phyloP scores from a whole-genome alignment of 2,113 vertebrate species.

The Anarhynchus alexandrinus region DNA sequence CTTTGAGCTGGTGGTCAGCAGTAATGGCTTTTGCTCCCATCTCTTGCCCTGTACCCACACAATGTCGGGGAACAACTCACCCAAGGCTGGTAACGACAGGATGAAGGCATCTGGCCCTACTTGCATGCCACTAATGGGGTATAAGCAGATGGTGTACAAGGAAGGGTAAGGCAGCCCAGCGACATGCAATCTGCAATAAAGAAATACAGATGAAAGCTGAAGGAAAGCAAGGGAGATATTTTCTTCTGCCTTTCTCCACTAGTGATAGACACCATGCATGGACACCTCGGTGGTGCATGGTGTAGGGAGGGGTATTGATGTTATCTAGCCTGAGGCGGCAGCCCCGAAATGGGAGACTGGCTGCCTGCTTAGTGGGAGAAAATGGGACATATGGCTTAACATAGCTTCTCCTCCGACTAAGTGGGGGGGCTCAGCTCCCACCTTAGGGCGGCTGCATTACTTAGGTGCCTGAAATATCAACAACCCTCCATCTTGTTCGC shows the following conservation, averaged over 20 bases:
- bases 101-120: neutral
- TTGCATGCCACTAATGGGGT: neutral
- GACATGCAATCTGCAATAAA: neutral
- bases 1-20: neutral
- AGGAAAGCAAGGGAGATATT: neutral
- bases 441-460: neutral
- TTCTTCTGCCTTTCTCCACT: neutral
- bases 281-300: fast-evolving
- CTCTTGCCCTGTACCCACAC: neutral
- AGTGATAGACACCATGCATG: fast-evolving
- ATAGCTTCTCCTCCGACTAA: fast-evolving
- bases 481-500: neutral
- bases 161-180: neutral
- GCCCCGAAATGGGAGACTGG: neutral
- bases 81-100: fast-evolving
- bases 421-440: neutral
- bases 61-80: neutral
- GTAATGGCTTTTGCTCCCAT: neutral
- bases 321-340: neutral
- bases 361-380: neutral
- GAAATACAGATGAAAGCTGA: neutral
- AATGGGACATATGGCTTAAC: fast-evolving
- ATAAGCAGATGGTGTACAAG: neutral
- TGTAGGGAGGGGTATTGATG: fast-evolving
- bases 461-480: neutral